Conservation (phyloP, 2,113 vertebrate species). For the Pseudorhombus dupliciocellatus region DNA sequence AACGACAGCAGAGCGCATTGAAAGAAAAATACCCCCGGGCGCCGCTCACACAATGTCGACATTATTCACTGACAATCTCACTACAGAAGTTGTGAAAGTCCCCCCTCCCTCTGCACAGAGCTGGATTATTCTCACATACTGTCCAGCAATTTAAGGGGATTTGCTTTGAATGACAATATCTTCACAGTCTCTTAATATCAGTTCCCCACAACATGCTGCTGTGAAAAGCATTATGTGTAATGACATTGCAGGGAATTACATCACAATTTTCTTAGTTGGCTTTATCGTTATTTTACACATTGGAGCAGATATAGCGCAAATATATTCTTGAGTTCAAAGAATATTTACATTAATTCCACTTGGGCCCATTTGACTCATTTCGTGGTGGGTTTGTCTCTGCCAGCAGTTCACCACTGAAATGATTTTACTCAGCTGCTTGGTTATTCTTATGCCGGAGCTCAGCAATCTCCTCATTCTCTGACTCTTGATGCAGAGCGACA, state of each 20-base stretch:
- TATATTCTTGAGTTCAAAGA: slow-evolving; percentile 10
- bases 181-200: slow-evolving; percentile 2
- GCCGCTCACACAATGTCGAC: slow-evolving; percentile 58
- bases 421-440: slow-evolving; percentile 31
- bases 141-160: slow-evolving; percentile 8
- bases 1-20: slow-evolving; percentile 54
- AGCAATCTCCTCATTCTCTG: slow-evolving; percentile 14
- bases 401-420: slow-evolving; percentile 15
- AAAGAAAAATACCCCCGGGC: slow-evolving; percentile 66
- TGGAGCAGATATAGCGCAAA: slow-evolving; percentile 25
- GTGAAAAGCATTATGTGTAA: slow-evolving; percentile 25
- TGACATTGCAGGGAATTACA: background rate
- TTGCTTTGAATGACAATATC: slow-evolving; percentile 19
- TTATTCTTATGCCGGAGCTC: slow-evolving; percentile 33
- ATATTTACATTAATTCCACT: slow-evolving; percentile 53
- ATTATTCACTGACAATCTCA: slow-evolving; percentile 67
- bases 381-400: slow-evolving; percentile 15
- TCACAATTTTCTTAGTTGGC: slow-evolving; percentile 25
- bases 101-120: slow-evolving; percentile 14
- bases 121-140: slow-evolving; percentile 23
- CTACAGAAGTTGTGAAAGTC: slow-evolving; percentile 59
- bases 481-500: slow-evolving; percentile 41
- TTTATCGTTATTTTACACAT: slow-evolving; percentile 31
- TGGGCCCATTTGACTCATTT: slow-evolving; percentile 10
- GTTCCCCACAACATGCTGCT: slow-evolving; percentile 7